A percentile compares a stretch with the other conserved stretches of the same genome.
These are phyloP conservation scores for Tanaodytes sp. DNA, from an alignment of 2,888 invertebrate species.

Conservation along the genomic window DNA sequence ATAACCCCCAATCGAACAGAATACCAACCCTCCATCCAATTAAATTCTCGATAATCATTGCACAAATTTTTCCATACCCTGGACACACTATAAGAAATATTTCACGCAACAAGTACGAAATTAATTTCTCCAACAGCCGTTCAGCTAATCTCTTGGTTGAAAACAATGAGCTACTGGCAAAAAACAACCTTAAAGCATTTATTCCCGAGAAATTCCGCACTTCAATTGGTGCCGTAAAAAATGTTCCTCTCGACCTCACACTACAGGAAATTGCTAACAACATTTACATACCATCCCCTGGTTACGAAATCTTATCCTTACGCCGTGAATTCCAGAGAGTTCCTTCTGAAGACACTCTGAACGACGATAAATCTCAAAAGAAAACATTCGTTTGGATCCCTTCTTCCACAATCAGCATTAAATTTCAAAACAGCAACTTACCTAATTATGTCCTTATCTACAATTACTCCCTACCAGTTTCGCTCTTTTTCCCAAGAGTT, in stretches of 20 bases:
- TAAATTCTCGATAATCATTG: neutral
- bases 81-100: neutral
- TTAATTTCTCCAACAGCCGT: neutral
- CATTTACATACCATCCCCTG: neutral
- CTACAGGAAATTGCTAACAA: neutral
- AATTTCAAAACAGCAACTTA: neutral
- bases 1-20: too few species aligned
- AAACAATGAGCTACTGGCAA: neutral
- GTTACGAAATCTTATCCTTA: neutral
- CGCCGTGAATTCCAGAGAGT: neutral
- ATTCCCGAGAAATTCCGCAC: conserved; percentile 13
- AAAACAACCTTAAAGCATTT: neutral
- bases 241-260: neutral
- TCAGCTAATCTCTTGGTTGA: neutral
- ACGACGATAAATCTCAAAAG: too few species aligned
- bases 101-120: neutral
- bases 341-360: too few species aligned
- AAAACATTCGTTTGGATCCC: neutral
- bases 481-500: neutral
- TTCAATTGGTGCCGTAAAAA: neutral
- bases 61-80: neutral
- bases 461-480: neutral
- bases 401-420: neutral
- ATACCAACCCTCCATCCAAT: neutral
- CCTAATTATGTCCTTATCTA: neutral